These are phyloP conservation scores for Paralichthys olivaceus DNA, from an alignment of 2,113 vertebrate genomes.

Conservation along the genomic window DNA sequence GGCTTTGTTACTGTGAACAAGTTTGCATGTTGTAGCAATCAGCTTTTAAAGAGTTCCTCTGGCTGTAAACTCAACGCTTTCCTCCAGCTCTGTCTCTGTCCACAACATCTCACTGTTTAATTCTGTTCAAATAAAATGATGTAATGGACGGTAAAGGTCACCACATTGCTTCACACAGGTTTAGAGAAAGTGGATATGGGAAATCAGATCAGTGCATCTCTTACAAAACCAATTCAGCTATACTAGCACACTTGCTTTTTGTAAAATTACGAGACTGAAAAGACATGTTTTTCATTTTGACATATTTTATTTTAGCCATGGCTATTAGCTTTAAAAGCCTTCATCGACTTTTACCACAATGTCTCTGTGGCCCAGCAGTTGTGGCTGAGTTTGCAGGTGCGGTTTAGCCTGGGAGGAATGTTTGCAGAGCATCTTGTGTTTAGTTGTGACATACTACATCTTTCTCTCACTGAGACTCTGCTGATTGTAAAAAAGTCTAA, in stretches of 20 bases:
- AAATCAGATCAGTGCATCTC: background rate
- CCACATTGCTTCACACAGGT: background rate
- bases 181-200: background rate
- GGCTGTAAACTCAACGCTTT: background rate
- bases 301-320: background rate
- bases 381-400: constrained; percentile 18
- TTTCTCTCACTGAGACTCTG: constrained; percentile 59
- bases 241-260: no score
- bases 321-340: background rate
- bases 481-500: constrained; percentile 19
- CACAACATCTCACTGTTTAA: background rate
- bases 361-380: background rate
- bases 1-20: no score
- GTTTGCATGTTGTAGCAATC: background rate
- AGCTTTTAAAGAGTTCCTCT: no score
- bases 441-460: constrained; percentile 81
- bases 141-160: background rate
- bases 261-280: background rate
- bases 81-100: background rate
- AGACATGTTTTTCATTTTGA: background rate
- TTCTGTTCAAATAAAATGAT: background rate
- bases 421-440: constrained; percentile 80
- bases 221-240: no score
- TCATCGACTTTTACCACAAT: background rate
- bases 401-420: constrained; percentile 64